These are phyloP conservation scores for Nannospalax galili DNA, from an alignment of 2,113 vertebrate genomes.

Conservation along the genomic window DNA sequence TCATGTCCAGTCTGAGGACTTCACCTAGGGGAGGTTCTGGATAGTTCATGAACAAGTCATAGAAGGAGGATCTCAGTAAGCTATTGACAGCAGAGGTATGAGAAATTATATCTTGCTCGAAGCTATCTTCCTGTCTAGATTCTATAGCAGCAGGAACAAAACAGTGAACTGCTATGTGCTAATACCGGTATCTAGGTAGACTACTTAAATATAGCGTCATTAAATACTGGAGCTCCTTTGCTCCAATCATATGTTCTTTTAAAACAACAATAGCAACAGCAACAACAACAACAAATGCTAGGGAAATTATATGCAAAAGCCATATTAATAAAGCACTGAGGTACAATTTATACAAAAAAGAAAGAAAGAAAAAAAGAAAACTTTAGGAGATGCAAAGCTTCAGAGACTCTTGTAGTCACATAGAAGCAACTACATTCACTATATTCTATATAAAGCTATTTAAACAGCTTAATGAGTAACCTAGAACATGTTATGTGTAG, in stretches of 20 bases:
- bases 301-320: constrained; percentile 63
- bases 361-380: neutral
- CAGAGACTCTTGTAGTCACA: neutral
- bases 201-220: constrained; percentile 38
- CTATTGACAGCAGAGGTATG: neutral
- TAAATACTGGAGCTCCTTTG: constrained; percentile 1
- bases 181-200: neutral
- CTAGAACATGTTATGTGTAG: constrained; percentile 48
- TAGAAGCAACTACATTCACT: constrained; percentile 38
- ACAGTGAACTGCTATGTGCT: neutral
- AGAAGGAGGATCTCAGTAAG: neutral
- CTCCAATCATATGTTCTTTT: constrained; percentile 9
- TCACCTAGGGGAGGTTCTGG: neutral
- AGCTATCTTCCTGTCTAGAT: neutral
- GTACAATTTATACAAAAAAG: constrained; percentile 38
- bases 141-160: too few species aligned
- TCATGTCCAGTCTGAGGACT: neutral
- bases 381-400: constrained; percentile 43
- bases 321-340: constrained; percentile 59
- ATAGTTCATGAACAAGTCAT: neutral
- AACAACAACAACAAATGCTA: neutral
- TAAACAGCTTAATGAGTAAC: constrained; percentile 62
- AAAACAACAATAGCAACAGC: neutral
- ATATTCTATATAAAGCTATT: constrained; percentile 47
- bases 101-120: neutral